A percentile compares a stretch with the other conserved stretches of the same genome.
phyloP scores from a whole-genome alignment of 2,888 invertebrate species.

The Oligia latruncula region DNA sequence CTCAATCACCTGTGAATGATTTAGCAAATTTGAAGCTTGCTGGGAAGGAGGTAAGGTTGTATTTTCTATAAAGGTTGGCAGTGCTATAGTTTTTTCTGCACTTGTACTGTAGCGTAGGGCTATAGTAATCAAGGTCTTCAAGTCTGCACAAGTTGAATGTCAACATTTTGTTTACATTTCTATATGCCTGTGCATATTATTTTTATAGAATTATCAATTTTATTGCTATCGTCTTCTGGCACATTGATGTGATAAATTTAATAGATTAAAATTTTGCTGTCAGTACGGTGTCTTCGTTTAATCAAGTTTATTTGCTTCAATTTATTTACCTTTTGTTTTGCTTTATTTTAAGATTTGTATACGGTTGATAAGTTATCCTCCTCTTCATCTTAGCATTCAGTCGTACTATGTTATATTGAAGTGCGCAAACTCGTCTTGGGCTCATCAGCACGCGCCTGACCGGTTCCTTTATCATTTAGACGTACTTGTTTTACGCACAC shows the following conservation, averaged over 20 bases:
- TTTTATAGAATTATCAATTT: constrained; percentile 53
- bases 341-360: constrained; percentile 14
- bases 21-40: constrained; percentile 55
- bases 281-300: constrained; percentile 29
- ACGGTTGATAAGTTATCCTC: constrained; percentile 9
- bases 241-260: constrained; percentile 44
- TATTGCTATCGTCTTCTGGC: constrained; percentile 51
- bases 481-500: constrained; percentile 47
- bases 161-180: constrained; percentile 85
- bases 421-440: constrained; percentile 44
- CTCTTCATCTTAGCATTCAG: constrained; percentile 18
- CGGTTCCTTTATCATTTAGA: constrained; percentile 54
- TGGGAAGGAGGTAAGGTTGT: constrained; percentile 54
- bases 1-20: constrained; percentile 47
- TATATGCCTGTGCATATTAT: constrained; percentile 64
- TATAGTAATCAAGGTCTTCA: constrained; percentile 86
- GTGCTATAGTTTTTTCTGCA: constrained; percentile 66
- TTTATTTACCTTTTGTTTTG: constrained; percentile 5
- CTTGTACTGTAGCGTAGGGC: constrained; percentile 69
- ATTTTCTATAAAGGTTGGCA: constrained; percentile 55
- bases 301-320: constrained; percentile 41
- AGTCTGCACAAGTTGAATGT: constrained; percentile 85
- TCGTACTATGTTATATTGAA: constrained; percentile 36
- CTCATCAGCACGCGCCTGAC: constrained; percentile 61
- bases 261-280: constrained; percentile 41